Evolutionary conservation across 2,113 vertebrate species (phyloP).

Genomic region (Pachypanchax playfairii): DNA sequence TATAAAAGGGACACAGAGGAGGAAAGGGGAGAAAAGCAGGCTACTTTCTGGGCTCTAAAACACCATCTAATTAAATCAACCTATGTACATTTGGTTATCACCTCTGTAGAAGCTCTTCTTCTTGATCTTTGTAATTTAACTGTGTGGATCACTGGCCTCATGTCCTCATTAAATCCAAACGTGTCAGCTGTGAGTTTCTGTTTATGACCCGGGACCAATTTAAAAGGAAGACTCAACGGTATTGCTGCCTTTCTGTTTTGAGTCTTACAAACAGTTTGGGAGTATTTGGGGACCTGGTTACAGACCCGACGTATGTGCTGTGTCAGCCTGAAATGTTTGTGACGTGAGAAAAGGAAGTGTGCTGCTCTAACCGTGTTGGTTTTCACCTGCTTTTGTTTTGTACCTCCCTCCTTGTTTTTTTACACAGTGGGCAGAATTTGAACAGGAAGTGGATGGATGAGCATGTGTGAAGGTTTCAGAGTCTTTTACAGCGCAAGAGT

Average conservation of each 20-base stretch:
- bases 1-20: constrained; percentile 14
- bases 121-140: constrained; percentile 12
- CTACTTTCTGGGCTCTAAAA: constrained; percentile 40
- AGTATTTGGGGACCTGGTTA: constrained; percentile 21
- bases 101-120: constrained; percentile 1
- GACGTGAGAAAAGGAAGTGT: constrained; percentile 39
- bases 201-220: constrained; percentile 44
- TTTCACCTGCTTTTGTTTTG: constrained; percentile 16
- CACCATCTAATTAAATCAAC: constrained; percentile 29
- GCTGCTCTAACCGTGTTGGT: constrained; percentile 25
- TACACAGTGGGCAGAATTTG: constrained; percentile 48
- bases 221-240: constrained; percentile 70
- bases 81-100: constrained; percentile 31
- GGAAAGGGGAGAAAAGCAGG: constrained; percentile 11
- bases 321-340: constrained; percentile 33
- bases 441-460: constrained; percentile 65
- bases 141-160: background rate
- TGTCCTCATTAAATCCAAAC: constrained; percentile 16
- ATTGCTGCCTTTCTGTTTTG: constrained; percentile 66
- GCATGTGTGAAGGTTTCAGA: constrained; percentile 42
- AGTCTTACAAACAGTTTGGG: constrained; percentile 38
- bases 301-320: constrained; percentile 21
- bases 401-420: constrained; percentile 27
- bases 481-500: constrained; percentile 69
- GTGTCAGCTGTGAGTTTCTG: constrained; percentile 20